A percentile compares a stretch with the other conserved stretches of the same genome.
Conservation (phyloP, 2,797 vertebrate genomes). For the Moxostoma hubbsi region DNA sequence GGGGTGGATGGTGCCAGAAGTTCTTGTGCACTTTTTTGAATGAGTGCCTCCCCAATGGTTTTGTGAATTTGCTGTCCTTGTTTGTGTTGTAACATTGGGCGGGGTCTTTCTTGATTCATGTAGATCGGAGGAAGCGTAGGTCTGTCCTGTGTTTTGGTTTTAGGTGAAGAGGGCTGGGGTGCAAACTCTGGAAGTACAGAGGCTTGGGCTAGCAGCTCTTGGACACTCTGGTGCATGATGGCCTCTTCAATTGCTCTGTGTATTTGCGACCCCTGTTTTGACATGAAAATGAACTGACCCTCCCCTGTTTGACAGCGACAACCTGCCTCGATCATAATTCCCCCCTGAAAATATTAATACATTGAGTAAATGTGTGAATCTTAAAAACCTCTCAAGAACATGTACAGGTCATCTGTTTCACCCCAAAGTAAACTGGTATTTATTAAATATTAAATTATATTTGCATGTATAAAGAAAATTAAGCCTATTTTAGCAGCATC, state of each 20-base stretch:
- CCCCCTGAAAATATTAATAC: slow-evolving; percentile 69
- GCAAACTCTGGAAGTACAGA: background rate
- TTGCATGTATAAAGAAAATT: no score
- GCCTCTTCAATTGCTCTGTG: slow-evolving; percentile 71
- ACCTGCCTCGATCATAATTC: slow-evolving; percentile 87
- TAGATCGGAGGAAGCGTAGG: background rate
- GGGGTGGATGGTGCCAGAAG: background rate
- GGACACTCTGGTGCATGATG: slow-evolving; percentile 67
- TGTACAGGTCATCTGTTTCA: no score
- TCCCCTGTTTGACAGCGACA: slow-evolving; percentile 87
- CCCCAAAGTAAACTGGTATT: no score
- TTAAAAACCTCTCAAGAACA: no score
- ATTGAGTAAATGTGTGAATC: background rate
- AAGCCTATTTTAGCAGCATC: no score
- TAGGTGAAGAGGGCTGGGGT: slow-evolving; percentile 15
- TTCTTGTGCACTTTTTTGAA: background rate
- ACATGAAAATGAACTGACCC: slow-evolving; percentile 85
- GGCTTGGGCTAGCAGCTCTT: slow-evolving; percentile 37
- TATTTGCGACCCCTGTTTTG: slow-evolving; percentile 73
- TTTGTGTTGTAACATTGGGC: slow-evolving; percentile 1
- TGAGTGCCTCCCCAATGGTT: background rate
- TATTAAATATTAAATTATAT: no score
- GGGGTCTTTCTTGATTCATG: background rate
- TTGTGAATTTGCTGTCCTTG: slow-evolving; percentile 1
- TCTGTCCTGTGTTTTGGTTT: slow-evolving; percentile 28